Conservation (phyloP, 2,888 invertebrate genomes). For the Drosophila dives region DNA sequence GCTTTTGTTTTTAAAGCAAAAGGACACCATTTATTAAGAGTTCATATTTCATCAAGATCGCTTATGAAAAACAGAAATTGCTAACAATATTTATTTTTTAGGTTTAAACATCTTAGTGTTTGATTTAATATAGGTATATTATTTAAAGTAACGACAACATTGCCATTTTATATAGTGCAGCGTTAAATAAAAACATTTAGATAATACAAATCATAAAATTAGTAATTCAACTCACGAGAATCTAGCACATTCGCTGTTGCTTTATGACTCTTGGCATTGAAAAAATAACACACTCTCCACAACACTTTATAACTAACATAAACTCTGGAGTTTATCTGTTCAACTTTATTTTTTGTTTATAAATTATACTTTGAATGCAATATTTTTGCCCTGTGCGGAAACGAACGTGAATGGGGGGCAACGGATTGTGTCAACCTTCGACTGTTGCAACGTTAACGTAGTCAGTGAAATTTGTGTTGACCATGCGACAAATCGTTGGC, state of each 20-base stretch:
- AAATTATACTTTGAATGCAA: slow-evolving; percentile 39
- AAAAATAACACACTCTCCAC: slow-evolving; percentile 24
- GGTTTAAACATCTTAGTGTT: not conserved
- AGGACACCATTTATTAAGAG: not conserved
- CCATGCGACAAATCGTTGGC: slow-evolving; percentile 77
- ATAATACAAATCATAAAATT: not conserved
- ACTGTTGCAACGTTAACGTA: slow-evolving; percentile 33
- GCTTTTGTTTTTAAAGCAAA: not conserved
- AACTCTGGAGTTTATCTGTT: not conserved
- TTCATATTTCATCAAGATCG: too few relatives aligned
- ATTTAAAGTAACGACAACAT: not conserved
- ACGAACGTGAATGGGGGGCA: slow-evolving; percentile 33
- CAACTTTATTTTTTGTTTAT: slow-evolving; percentile 8
- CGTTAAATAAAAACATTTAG: not conserved
- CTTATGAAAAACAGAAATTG: too few relatives aligned
- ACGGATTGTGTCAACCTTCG: slow-evolving; percentile 53
- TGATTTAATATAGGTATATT: not conserved
- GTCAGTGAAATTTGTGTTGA: slow-evolving; percentile 69
- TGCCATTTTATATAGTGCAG: not conserved
- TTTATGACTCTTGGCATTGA: not conserved
- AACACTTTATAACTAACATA: slow-evolving; percentile 21
- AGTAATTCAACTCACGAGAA: not conserved
- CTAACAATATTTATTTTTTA: not conserved
- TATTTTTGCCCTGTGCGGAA: slow-evolving; percentile 52
- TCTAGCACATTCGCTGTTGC: not conserved